Percentiles rank a stretch among this genome's conserved stretches.
These are phyloP conservation scores for Epistrophella euchroma DNA, from an alignment of 2,888 invertebrate species.

Conservation along the genomic window DNA sequence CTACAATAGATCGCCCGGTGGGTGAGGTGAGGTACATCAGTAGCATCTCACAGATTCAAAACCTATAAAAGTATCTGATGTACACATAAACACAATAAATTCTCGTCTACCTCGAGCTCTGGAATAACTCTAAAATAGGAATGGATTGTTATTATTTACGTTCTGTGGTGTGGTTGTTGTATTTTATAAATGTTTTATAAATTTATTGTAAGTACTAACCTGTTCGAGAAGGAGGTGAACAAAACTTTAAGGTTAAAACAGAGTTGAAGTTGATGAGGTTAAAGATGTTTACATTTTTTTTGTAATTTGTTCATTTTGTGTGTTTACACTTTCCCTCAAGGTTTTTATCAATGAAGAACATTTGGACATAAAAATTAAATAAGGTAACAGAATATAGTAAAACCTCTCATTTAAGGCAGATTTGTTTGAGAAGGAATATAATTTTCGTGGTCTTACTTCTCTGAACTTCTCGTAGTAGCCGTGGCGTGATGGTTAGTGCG, in stretches of 20 bases:
- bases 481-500: no score
- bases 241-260: slow-evolving; percentile 28
- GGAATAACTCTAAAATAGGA: slow-evolving; percentile 33
- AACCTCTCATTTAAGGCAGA: neutral
- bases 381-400: neutral
- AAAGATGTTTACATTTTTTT: neutral
- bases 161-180: slow-evolving; percentile 1
- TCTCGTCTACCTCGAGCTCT: slow-evolving; percentile 37
- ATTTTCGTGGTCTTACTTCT: no score
- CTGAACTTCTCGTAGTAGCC: no score
- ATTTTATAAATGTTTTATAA: no score
- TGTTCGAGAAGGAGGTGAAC: slow-evolving; percentile 8
- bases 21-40: neutral
- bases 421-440: no score
- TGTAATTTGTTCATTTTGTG: neutral
- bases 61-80: slow-evolving; percentile 34
- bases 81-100: slow-evolving; percentile 38
- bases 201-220: slow-evolving; percentile 9
- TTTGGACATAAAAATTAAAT: neutral
- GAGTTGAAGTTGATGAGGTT: neutral
- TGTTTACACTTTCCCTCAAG: neutral
- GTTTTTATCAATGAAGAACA: neutral
- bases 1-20: neutral
- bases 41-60: neutral
- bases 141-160: slow-evolving; percentile 42